Evolutionary conservation across 2,888 invertebrate genomes (phyloP).

Genomic region (Andrena fulva): DNA sequence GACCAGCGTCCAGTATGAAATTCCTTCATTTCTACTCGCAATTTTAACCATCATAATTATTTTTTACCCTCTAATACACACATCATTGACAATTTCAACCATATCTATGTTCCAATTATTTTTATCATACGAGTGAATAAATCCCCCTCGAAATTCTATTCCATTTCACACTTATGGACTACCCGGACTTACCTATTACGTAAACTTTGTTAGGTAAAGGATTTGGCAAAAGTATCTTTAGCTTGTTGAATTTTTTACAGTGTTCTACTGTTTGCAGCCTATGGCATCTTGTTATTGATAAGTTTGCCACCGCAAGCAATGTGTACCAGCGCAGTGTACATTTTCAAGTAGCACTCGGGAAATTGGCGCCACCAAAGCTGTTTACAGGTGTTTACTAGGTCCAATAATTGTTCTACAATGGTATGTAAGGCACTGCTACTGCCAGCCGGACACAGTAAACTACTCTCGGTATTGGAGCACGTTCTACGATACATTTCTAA

Average conservation of each 20-base stretch:
- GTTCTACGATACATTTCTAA: neutral
- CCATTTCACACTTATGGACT: too few relatives aligned
- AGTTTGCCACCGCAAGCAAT: neutral
- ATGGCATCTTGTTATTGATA: neutral
- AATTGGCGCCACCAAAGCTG: constrained; percentile 8
- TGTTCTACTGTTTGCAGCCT: neutral
- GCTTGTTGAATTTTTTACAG: neutral
- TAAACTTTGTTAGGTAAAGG: too few relatives aligned
- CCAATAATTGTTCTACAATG: constrained; percentile 4
- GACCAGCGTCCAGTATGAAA: too few relatives aligned
- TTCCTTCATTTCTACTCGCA: too few relatives aligned
- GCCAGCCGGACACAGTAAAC: neutral
- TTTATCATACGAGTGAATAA: too few relatives aligned
- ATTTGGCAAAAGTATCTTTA: too few relatives aligned
- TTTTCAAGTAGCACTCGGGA: constrained; percentile 1
- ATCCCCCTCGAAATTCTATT: too few relatives aligned
- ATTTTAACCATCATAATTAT: too few relatives aligned
- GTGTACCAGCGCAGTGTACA: neutral
- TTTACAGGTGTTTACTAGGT: neutral
- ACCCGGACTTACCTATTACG: too few relatives aligned
- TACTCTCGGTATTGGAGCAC: neutral
- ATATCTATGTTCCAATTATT: too few relatives aligned
- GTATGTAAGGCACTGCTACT: neutral
- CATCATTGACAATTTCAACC: too few relatives aligned
- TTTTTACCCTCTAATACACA: too few relatives aligned